These are phyloP conservation scores for Sinosuthora webbiana DNA, from an alignment of 2,113 vertebrate genomes.

Conservation along the genomic window DNA sequence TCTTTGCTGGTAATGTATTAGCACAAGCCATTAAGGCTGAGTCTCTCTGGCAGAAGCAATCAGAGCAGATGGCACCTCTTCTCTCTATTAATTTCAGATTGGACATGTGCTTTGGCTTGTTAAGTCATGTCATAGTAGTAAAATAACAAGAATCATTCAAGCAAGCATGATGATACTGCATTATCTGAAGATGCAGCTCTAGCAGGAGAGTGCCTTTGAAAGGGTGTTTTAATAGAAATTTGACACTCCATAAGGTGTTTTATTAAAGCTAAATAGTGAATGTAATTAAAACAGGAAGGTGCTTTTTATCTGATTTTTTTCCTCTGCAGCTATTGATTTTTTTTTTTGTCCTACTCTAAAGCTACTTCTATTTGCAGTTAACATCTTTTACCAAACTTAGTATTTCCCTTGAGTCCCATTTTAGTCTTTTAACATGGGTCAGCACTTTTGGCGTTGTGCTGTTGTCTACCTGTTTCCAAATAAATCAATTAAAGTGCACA, in stretches of 20 bases:
- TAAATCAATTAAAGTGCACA: conserved; percentile 74
- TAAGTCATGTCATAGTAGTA: conserved; percentile 60
- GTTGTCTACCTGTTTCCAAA: conserved; percentile 46
- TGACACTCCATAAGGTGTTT: conserved; percentile 20
- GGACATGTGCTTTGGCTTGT: conserved; percentile 67
- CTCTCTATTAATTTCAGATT: conserved; percentile 71
- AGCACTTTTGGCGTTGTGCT: conserved; percentile 52
- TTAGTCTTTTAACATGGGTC: conserved; percentile 72
- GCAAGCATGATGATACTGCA: conserved; percentile 8
- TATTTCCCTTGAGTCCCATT: conserved; percentile 69
- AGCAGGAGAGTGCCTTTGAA: conserved; percentile 5
- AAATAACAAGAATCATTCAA: conserved; percentile 59
- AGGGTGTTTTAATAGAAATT: background rate
- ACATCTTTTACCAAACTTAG: conserved; percentile 44
- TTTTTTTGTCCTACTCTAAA: background rate
- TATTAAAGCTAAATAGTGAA: conserved; percentile 55
- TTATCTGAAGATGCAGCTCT: background rate
- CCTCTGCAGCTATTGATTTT: conserved; percentile 66
- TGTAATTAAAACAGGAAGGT: conserved; percentile 13
- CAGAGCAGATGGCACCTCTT: conserved; percentile 69
- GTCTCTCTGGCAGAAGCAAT: conserved; percentile 69
- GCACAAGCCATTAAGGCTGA: conserved; percentile 62
- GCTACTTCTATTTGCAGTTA: conserved; percentile 23
- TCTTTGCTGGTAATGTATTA: conserved; percentile 53
- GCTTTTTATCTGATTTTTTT: conserved; percentile 55